Evolutionary conservation across 1,140 invertebrate species (phyloP), one percentile per base, ranked within the genome.

Genomic region (Drosophila equinoxialis): DNA sequence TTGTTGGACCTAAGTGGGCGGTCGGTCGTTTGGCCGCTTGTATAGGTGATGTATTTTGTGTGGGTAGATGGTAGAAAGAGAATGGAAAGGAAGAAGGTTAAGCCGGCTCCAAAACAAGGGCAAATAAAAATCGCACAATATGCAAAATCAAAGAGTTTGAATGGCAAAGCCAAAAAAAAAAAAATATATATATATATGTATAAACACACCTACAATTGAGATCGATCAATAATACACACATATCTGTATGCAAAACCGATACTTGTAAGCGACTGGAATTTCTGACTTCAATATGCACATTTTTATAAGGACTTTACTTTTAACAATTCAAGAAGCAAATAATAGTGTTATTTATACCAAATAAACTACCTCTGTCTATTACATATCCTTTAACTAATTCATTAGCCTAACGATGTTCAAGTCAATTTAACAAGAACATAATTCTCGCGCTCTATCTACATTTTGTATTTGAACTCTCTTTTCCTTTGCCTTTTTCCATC

Each of bases 81-180:
- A 26, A 42, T 42, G 20, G 10, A 13, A 41, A 17, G 66, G 37
- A 35, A 30, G 59, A 41, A 51, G 23, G 70, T 69, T 76, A 51
- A 51, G 71, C 79, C 65, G 63, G 65, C 74, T 71, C 71, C 73
- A 73, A 65, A 62, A 68, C 77, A 80, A 85, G 81, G 81, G 68
- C 78, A 85, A 79, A 79, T 71, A 57, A 75, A 81, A 81, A 68
- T 73, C 73, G 78, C 77, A 75, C 58, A 77, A 86, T 77, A 81
- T 71, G 78, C 78, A 51, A 59, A 59, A 59, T 59, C 57, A 20
- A 37, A 59, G n/a, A 59, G 57, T 59, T 59, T 59, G 14, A 59
- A 59, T 59, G 30, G 8, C 7, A 10, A 11, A 37, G 11, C 7
- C 7, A 54, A 54, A 54, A 17, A 37, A 37, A 10, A 10, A 37